These are phyloP conservation scores for Poeciliopsis presidionis DNA, from an alignment of 2,797 vertebrate genomes.

Conservation along the genomic window DNA sequence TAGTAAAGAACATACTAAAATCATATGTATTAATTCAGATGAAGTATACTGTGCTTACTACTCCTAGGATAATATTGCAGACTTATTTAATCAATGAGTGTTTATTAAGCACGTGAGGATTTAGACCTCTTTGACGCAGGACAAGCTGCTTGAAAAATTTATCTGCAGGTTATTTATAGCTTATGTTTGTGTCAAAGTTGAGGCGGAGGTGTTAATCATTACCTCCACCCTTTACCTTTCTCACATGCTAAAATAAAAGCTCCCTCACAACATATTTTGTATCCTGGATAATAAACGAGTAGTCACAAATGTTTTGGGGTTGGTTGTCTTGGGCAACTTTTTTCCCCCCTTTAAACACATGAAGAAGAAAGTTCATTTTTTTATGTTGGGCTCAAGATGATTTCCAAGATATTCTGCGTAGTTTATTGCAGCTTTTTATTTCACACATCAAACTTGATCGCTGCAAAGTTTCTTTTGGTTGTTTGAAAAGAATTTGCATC, in stretches of 20 bases:
- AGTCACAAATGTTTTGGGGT: not conserved
- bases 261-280: not conserved
- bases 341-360: not conserved
- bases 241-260: not conserved
- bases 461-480: not conserved
- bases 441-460: not conserved
- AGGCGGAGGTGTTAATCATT: constrained; percentile 56
- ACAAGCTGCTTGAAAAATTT: constrained; percentile 53
- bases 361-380: not conserved
- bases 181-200: constrained; percentile 33
- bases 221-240: constrained; percentile 50
- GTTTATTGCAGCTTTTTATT: not conserved
- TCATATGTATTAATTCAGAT: not conserved
- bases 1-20: not conserved
- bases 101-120: constrained; percentile 28
- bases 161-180: constrained; percentile 72
- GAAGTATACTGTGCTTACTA: constrained; percentile 3
- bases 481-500: not conserved
- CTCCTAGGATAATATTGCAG: constrained; percentile 17
- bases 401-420: not conserved
- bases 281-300: not conserved
- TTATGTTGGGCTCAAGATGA: not conserved
- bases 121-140: constrained; percentile 24
- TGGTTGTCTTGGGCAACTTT: not conserved
- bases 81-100: constrained; percentile 44